Percentiles rank a stretch among this genome's conserved stretches.
Evolutionary conservation across 2,888 invertebrate species (phyloP).

Genomic region (Aspidiotus rigidus): DNA sequence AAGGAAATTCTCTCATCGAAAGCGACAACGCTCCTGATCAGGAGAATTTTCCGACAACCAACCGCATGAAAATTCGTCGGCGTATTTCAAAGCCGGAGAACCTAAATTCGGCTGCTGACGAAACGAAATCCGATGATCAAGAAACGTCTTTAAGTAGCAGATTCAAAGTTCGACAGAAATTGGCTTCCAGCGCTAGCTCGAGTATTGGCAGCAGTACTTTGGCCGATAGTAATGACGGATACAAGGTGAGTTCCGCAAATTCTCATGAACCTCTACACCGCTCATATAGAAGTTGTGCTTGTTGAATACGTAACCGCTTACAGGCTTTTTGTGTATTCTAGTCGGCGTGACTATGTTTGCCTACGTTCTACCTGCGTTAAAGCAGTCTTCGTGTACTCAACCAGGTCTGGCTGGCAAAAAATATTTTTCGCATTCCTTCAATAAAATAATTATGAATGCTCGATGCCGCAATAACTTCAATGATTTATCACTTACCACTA

Average conservation of each 20-base stretch:
- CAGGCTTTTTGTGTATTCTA: too few species aligned
- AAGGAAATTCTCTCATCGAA: conserved; percentile 20
- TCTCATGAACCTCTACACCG: too few species aligned
- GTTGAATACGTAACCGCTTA: too few species aligned
- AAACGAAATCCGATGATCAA: conserved; percentile 17
- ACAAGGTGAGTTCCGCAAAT: conserved; percentile 7
- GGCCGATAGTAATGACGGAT: conserved; percentile 19
- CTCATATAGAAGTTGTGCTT: too few species aligned
- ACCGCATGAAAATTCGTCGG: conserved; percentile 22
- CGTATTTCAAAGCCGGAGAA: conserved; percentile 25
- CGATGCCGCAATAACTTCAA: too few species aligned
- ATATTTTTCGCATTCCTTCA: too few species aligned
- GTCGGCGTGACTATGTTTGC: too few species aligned
- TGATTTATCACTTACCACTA: too few species aligned
- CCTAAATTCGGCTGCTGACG: conserved; percentile 18
- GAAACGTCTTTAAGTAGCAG: conserved; percentile 17
- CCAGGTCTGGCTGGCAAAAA: too few species aligned
- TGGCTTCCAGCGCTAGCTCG: conserved; percentile 1
- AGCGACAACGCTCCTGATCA: conserved; percentile 11
- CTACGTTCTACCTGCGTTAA: too few species aligned
- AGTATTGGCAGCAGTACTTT: not conserved
- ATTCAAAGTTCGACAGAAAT: conserved; percentile 20
- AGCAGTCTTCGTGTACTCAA: too few species aligned
- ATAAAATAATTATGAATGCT: too few species aligned
- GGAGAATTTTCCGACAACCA: conserved; percentile 10